Evolutionary conservation across 1,140 invertebrate genomes (phyloP).

Genomic region (Thaumetopoea pityocampa): DNA sequence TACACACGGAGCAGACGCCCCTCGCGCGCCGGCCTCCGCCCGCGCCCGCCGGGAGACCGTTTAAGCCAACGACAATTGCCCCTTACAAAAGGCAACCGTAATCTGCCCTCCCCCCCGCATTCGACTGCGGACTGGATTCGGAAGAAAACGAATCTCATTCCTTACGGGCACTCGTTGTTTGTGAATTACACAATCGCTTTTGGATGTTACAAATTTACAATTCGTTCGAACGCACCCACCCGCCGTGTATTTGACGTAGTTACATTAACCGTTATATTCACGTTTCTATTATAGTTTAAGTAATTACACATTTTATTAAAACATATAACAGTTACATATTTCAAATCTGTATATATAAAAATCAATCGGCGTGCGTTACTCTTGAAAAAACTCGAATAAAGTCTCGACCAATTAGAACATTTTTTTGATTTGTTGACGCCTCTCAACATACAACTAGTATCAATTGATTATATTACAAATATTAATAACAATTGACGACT

Average conservation of each 20-base stretch:
- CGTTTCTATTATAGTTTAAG: not conserved
- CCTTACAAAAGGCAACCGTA: conserved; percentile 44
- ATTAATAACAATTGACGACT: too few species aligned
- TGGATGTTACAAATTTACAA: conserved; percentile 51
- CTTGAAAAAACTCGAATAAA: too few species aligned
- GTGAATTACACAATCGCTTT: conserved; percentile 54
- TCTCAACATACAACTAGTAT: too few species aligned
- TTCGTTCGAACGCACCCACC: conserved; percentile 32
- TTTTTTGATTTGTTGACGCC: too few species aligned
- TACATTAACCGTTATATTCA: not conserved
- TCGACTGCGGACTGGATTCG: conserved; percentile 36
- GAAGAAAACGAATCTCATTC: conserved; percentile 59
- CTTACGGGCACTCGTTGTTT: conserved; percentile 46
- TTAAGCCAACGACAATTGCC: conserved; percentile 52
- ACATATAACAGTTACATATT: too few species aligned
- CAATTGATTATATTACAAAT: too few species aligned
- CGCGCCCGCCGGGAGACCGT: conserved; percentile 32
- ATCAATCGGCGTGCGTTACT: too few species aligned
- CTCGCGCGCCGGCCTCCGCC: conserved; percentile 19
- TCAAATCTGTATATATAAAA: too few species aligned
- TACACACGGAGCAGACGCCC: conserved; percentile 33
- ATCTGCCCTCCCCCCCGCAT: conserved; percentile 23
- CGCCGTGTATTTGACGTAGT: conserved; percentile 12
- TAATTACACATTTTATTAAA: too few species aligned
- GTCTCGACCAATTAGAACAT: too few species aligned